These are phyloP conservation scores for Lutraria rhynchaena DNA, from an alignment of 1,140 invertebrate species.

Conservation along the genomic window DNA sequence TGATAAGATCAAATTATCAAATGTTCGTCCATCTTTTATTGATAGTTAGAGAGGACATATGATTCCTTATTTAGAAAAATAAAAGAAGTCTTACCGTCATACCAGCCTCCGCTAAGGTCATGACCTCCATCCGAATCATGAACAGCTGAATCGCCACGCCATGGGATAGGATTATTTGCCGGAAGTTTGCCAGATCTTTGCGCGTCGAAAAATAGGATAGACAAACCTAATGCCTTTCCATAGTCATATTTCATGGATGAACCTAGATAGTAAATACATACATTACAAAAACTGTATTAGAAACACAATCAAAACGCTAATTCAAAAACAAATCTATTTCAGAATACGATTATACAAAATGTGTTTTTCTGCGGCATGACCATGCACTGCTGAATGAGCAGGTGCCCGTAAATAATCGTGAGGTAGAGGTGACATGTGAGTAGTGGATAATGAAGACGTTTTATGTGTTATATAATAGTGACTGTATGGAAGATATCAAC, in stretches of 20 bases:
- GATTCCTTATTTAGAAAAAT: neutral
- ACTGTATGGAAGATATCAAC: no score
- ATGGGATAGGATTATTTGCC: slow-evolving; percentile 84
- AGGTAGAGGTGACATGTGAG: no score
- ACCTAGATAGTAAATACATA: slow-evolving; percentile 33
- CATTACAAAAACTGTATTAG: neutral
- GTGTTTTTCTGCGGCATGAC: no score
- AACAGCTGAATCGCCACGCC: slow-evolving; percentile 86
- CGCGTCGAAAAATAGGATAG: slow-evolving; percentile 87
- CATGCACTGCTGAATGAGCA: no score
- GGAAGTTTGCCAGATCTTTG: slow-evolving; percentile 87
- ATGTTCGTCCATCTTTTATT: neutral
- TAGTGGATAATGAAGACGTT: no score
- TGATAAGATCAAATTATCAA: neutral
- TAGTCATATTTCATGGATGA: slow-evolving; percentile 82
- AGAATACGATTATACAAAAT: neutral
- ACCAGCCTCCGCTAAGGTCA: slow-evolving; percentile 87
- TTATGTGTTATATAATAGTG: no score
- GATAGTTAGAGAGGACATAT: neutral
- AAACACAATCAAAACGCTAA: neutral
- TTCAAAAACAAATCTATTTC: neutral
- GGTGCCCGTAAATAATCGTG: no score
- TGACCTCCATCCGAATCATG: slow-evolving; percentile 84
- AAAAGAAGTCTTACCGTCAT: slow-evolving; percentile 84
- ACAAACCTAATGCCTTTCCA: slow-evolving; percentile 83